These are phyloP conservation scores for Cyanistes caeruleus DNA, from an alignment of 2,113 vertebrate species.

Conservation along the genomic window DNA sequence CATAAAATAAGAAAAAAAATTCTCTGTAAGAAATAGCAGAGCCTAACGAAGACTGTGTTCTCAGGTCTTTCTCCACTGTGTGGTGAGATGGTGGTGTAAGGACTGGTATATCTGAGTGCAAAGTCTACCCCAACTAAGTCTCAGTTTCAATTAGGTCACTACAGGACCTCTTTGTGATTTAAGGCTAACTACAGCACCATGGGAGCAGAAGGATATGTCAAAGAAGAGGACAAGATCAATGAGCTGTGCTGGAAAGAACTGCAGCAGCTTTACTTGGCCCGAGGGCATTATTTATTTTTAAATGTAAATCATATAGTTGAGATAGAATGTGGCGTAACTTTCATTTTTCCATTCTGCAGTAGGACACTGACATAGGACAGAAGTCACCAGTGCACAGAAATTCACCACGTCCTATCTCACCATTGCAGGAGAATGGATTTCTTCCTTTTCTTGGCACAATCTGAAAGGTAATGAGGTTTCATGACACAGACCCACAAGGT, in stretches of 20 bases:
- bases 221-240: constrained; percentile 2
- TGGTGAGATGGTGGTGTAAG: background rate
- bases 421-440: background rate
- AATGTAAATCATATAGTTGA: background rate
- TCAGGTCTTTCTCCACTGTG: background rate
- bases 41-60: background rate
- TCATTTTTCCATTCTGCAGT: background rate
- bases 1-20: background rate
- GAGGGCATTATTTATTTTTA: constrained; percentile 34
- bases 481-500: background rate
- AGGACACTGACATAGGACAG: background rate
- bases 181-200: background rate
- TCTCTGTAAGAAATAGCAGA: background rate
- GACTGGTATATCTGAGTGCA: accelerated
- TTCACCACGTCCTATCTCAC: background rate
- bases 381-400: background rate
- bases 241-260: background rate
- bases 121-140: background rate
- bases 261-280: background rate
- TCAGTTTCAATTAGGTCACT: background rate
- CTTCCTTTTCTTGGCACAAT: background rate
- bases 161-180: background rate
- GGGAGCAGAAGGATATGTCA: background rate
- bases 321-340: background rate
- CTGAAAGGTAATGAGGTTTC: background rate